Base-by-base conservation (phyloP, 2,888 invertebrate genomes). In the Drosophila prolongata region DNA sequence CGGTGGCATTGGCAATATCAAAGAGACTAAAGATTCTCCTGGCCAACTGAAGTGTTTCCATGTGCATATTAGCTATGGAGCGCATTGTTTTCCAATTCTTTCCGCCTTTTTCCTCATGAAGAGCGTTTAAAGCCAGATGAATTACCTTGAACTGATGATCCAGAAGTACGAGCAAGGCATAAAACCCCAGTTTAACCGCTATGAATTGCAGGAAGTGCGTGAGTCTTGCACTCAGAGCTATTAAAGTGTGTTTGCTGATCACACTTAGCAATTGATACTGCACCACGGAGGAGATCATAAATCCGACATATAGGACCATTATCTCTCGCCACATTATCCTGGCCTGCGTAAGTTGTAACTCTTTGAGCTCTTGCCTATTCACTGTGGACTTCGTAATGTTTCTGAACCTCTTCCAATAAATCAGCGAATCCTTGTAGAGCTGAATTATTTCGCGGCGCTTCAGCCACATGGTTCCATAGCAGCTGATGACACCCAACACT, bases 131-230 rank as follows among this genome's bases (percentile, higher is more conserved):
- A 0, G 78, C 76, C 16, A 76, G 27, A 13, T 86, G 76, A 1
- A 88, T 71, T 1, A 68, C 68, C 1, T 46, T 40, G 34, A 88
- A 88, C 44, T 89, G 88, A 42, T 80, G 72, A 10, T 57, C 66
- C 5, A 82, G 52, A 10, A 89, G 60, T 14, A 76, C 14, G 1
- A 90, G 67, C 9, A 76, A 3, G 0, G 69, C 61, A 4, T 55
- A 61, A 30, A 87, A 75, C 2, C 47, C 46, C 0, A 60, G 1
- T 19, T 74, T 76, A 0, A 50, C 46, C 5, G 55, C 49, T 0
- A 67, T 8, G 0, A 67, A 2, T 30, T 87, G 35, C 1, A 76
- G 3, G 4, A 75, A 37, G 1, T 68, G 61, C 0, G 13, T n/a
- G 0, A 49, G 6, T 1, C 65, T 53, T 0, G 54, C 8, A 3